Conservation (phyloP, 2,888 invertebrate species). For the Eudasyphora cyanicolor region DNA sequence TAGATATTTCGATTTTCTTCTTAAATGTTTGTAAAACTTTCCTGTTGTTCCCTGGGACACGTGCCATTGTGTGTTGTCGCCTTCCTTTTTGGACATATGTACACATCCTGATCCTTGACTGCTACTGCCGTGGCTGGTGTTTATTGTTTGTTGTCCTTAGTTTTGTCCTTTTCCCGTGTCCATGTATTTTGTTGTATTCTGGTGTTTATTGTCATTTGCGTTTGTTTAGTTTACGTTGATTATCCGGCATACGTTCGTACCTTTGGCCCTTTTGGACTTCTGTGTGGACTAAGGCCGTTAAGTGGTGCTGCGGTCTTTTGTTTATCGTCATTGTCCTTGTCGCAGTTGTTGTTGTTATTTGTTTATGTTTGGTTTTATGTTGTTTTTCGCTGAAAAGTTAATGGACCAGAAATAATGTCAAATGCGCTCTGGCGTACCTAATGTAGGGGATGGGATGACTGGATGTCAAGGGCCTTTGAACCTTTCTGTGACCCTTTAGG, state of each 20-base stretch:
- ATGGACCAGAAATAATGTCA: constrained; percentile 59
- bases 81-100: no score
- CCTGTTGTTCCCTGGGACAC: constrained; percentile 35
- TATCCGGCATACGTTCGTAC: constrained; percentile 53
- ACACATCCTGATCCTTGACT: constrained; percentile 39
- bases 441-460: background rate
- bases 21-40: constrained; percentile 31
- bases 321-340: constrained; percentile 39
- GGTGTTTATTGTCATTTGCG: constrained; percentile 57
- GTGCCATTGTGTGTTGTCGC: constrained; percentile 31
- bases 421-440: background rate
- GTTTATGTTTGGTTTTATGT: constrained; percentile 27
- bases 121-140: background rate
- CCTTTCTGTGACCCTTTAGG: constrained; percentile 32
- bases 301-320: constrained; percentile 24
- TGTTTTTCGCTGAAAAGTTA: constrained; percentile 58
- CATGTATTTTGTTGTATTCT: constrained; percentile 37
- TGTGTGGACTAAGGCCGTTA: background rate
- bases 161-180: background rate
- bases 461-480: background rate
- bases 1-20: background rate
- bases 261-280: background rate
- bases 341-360: constrained; percentile 33
- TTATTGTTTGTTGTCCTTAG: background rate
- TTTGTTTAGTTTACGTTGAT: constrained; percentile 60